These are phyloP conservation scores for Eulacestoma nigropectus DNA, from an alignment of 2,113 vertebrate species.

Conservation along the genomic window DNA sequence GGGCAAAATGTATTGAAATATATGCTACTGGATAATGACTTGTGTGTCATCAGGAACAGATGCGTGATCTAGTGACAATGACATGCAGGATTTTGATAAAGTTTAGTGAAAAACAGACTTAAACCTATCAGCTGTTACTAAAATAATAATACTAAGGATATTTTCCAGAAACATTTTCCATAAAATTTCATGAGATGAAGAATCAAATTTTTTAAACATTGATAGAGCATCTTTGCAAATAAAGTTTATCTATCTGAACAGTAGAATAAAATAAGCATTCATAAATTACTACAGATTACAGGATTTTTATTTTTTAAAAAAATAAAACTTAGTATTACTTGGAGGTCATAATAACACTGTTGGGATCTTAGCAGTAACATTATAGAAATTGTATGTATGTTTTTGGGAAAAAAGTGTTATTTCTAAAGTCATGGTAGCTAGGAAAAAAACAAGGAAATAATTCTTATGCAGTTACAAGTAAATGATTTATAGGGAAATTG, in stretches of 20 bases:
- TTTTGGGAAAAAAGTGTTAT: fast-evolving
- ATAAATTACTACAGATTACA: background rate
- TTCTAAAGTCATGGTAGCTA: background rate
- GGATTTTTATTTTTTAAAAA: background rate
- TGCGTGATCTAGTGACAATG: background rate
- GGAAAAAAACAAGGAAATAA: background rate
- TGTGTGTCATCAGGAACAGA: background rate
- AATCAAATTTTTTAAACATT: background rate
- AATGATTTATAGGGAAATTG: background rate
- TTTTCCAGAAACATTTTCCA: background rate
- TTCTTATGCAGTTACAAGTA: background rate
- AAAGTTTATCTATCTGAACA: background rate
- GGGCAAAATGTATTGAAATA: background rate
- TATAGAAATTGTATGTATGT: background rate
- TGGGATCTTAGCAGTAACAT: background rate
- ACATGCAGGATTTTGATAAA: background rate
- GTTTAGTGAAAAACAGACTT: background rate
- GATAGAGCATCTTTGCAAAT: background rate
- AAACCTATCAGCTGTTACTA: background rate
- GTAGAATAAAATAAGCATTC: background rate
- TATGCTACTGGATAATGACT: background rate
- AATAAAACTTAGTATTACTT: background rate
- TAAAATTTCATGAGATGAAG: background rate
- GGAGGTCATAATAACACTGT: background rate
- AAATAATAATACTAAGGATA: background rate